Percentiles rank a stretch among this genome's conserved stretches.
phyloP scores from a whole-genome alignment of 2,113 vertebrate genomes.

The Fulmarus glacialis region DNA sequence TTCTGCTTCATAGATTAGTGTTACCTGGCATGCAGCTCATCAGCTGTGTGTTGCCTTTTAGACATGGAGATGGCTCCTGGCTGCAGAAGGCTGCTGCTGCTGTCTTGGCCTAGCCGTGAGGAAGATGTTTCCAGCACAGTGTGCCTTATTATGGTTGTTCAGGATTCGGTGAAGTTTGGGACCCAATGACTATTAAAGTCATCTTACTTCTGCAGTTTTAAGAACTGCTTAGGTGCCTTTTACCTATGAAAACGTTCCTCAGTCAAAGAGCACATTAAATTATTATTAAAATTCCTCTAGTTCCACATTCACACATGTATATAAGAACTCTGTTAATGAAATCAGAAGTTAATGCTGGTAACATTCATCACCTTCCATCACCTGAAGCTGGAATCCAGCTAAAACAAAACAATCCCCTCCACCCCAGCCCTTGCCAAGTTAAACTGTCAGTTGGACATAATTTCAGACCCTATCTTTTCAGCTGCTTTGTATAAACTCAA shows the following conservation, averaged over 20 bases:
- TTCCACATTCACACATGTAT: not conserved
- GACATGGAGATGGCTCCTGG: not conserved
- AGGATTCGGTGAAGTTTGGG: not conserved
- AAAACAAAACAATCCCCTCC: not conserved
- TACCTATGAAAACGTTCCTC: not conserved
- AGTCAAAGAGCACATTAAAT: not conserved
- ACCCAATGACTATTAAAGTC: not conserved
- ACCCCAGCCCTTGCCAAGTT: not conserved
- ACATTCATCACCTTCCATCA: not conserved
- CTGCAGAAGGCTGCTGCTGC: not conserved
- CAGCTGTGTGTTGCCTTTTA: not conserved
- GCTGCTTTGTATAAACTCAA: not conserved
- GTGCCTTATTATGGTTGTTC: not conserved
- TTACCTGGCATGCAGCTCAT: not conserved
- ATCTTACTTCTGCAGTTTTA: not conserved
- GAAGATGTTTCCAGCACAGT: not conserved
- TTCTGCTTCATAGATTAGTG: not conserved
- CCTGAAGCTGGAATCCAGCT: not conserved
- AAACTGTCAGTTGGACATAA: conserved; percentile 1
- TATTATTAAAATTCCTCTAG: not conserved
- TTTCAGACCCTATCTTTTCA: conserved; percentile 11
- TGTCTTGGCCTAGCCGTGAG: not conserved
- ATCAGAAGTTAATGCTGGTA: not conserved
- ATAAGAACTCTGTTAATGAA: not conserved
- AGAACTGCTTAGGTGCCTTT: not conserved